phyloP scores from a whole-genome alignment of 2,113 vertebrate species.

The Corythornis vintsioides region DNA sequence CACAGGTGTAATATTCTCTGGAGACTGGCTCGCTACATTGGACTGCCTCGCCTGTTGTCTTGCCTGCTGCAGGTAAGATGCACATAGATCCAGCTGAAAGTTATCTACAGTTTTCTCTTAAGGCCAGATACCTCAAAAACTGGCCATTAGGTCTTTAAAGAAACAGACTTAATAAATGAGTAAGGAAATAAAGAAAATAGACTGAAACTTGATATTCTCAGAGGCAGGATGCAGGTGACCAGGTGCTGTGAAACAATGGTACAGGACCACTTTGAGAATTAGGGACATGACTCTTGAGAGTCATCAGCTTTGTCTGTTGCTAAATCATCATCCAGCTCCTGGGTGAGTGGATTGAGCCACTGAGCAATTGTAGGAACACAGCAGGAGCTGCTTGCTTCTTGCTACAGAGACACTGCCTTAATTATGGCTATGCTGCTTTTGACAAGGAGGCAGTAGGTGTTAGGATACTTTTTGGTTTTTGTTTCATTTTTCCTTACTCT shows the following conservation, averaged over 20 bases:
- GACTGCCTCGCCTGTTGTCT: not conserved
- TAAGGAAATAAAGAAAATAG: not conserved
- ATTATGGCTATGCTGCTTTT: not conserved
- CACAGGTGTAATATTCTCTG: accelerated
- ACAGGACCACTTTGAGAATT: not conserved
- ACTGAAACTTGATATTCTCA: not conserved
- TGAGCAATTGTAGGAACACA: accelerated
- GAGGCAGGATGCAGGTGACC: not conserved
- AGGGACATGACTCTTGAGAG: not conserved
- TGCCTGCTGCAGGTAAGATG: not conserved
- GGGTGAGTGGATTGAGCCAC: not conserved
- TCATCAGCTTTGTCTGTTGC: not conserved
- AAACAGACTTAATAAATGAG: not conserved
- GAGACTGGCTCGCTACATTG: not conserved
- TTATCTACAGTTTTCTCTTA: not conserved
- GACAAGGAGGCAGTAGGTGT: not conserved
- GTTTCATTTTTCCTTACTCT: not conserved
- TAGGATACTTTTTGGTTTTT: too few relatives aligned
- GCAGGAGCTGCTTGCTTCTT: not conserved
- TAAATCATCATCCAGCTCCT: not conserved
- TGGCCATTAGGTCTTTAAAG: not conserved
- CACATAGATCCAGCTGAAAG: not conserved
- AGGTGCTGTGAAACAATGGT: not conserved
- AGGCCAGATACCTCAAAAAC: not conserved
- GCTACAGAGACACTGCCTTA: not conserved